Evolutionary conservation across 2,113 vertebrate species (phyloP).

Genomic region (Oryzias melastigma): DNA sequence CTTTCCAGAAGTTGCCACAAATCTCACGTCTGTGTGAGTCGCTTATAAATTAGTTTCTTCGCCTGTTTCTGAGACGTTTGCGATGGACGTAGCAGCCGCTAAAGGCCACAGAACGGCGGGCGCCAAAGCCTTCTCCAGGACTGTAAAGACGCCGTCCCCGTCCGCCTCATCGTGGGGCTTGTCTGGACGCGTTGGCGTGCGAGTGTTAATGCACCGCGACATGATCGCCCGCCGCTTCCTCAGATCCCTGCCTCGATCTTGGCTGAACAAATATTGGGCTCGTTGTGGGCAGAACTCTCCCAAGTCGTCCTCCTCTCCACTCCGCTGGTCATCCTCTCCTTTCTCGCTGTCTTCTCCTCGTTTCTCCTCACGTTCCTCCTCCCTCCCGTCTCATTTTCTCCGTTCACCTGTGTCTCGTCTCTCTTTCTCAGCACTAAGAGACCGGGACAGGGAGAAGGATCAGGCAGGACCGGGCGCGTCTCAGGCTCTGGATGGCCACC

Average conservation of each 20-base stretch:
- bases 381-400: neutral
- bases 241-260: slow-evolving; percentile 69
- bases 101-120: slow-evolving; percentile 7
- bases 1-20: slow-evolving; percentile 39
- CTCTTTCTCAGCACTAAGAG: slow-evolving; percentile 79
- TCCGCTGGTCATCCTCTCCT: slow-evolving; percentile 18
- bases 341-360: slow-evolving; percentile 15
- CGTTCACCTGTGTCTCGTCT: slow-evolving; percentile 71
- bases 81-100: slow-evolving; percentile 40
- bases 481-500: slow-evolving; percentile 81
- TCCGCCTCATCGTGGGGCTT: slow-evolving; percentile 64
- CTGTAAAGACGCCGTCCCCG: neutral
- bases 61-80: neutral
- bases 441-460: slow-evolving; percentile 78
- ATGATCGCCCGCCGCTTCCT: slow-evolving; percentile 81
- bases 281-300: neutral
- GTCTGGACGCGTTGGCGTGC: slow-evolving; percentile 75
- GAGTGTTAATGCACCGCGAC: slow-evolving; percentile 82
- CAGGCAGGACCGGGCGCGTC: slow-evolving; percentile 42
- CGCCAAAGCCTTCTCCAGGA: slow-evolving; percentile 13
- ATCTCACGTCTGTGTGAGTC: neutral
- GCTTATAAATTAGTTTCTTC: slow-evolving; percentile 8
- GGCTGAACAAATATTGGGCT: slow-evolving; percentile 60
- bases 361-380: slow-evolving; percentile 19
- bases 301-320: slow-evolving; percentile 1